Percentiles rank a stretch among this genome's conserved stretches.
Evolutionary conservation across 2,113 vertebrate species (phyloP).

Genomic region (Mystacornis crossleyi): DNA sequence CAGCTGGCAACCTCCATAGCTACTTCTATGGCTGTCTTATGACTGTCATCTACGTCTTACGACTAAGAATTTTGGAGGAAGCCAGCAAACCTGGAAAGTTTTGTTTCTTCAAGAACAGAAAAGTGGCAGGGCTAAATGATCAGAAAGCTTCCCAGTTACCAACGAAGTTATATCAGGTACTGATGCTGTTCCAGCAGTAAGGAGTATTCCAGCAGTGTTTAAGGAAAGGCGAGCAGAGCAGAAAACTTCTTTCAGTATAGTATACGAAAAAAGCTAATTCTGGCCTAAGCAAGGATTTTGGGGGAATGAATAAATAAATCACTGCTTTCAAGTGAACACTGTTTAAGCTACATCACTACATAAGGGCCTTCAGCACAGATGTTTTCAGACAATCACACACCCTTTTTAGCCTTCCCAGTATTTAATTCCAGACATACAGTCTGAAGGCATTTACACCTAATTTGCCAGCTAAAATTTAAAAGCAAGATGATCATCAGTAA

Average conservation of each 20-base stretch:
- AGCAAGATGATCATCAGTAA: neutral
- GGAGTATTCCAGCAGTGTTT: neutral
- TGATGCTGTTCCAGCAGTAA: neutral
- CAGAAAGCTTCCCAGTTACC: neutral
- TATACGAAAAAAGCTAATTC: neutral
- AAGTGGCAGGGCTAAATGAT: neutral
- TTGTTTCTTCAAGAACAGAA: neutral
- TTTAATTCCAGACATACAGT: neutral
- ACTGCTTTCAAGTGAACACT: neutral
- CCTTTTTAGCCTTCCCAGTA: neutral
- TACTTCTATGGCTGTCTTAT: neutral
- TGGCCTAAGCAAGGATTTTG: neutral
- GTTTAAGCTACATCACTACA: neutral
- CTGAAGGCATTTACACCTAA: neutral
- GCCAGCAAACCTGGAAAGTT: neutral
- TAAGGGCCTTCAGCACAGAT: neutral
- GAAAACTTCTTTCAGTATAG: neutral
- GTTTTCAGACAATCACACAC: neutral
- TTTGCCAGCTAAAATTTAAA: neutral
- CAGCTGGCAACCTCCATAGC: neutral
- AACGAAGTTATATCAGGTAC: neutral
- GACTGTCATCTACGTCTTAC: too few relatives aligned
- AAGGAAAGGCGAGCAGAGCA: neutral
- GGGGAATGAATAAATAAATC: neutral
- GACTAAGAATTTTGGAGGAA: neutral